phyloP scores from a whole-genome alignment of 2,888 invertebrate genomes.

The Agrilus cyanescens region DNA sequence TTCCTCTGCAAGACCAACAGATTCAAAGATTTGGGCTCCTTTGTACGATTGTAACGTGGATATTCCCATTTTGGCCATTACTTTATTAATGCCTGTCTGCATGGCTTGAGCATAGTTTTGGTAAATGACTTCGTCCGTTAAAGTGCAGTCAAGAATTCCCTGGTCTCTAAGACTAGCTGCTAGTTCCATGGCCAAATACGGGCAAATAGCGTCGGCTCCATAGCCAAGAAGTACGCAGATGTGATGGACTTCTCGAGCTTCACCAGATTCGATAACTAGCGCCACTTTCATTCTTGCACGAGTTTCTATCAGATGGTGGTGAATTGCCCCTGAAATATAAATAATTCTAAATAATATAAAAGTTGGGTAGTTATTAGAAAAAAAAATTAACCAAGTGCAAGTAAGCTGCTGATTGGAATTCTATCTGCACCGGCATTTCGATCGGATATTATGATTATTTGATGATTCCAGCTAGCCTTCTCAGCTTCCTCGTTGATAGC shows the following conservation, averaged over 20 bases:
- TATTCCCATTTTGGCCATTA: slow-evolving; percentile 99
- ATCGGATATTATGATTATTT: slow-evolving; percentile 82
- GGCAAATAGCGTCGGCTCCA: slow-evolving; percentile 96
- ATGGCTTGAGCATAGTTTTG: slow-evolving; percentile 75
- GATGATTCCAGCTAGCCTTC: slow-evolving; percentile 51
- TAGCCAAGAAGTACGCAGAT: slow-evolving; percentile 90
- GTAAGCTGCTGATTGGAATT: slow-evolving; percentile 67
- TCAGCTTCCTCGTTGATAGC: slow-evolving; percentile 71
- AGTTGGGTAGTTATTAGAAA: slow-evolving; percentile 2
- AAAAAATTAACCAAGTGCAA: slow-evolving; percentile 54
- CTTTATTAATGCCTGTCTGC: slow-evolving; percentile 48
- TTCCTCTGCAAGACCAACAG: slow-evolving; percentile 86
- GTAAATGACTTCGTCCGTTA: slow-evolving; percentile 73
- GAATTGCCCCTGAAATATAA: slow-evolving; percentile 58
- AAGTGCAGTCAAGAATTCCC: slow-evolving; percentile 63
- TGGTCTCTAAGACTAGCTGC: slow-evolving; percentile 77
- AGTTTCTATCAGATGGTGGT: slow-evolving; percentile 90
- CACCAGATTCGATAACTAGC: slow-evolving; percentile 88
- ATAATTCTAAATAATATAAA: slow-evolving; percentile 1
- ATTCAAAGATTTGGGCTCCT: slow-evolving; percentile 98
- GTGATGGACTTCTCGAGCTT: slow-evolving; percentile 93
- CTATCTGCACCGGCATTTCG: slow-evolving; percentile 48
- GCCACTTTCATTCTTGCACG: slow-evolving; percentile 94
- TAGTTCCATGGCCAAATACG: slow-evolving; percentile 91
- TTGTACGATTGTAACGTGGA: slow-evolving; percentile 97